Percentiles rank a stretch among this genome's conserved stretches.
Evolutionary conservation across 2,797 vertebrate genomes (phyloP).

Genomic region (Mustela erminea): DNA sequence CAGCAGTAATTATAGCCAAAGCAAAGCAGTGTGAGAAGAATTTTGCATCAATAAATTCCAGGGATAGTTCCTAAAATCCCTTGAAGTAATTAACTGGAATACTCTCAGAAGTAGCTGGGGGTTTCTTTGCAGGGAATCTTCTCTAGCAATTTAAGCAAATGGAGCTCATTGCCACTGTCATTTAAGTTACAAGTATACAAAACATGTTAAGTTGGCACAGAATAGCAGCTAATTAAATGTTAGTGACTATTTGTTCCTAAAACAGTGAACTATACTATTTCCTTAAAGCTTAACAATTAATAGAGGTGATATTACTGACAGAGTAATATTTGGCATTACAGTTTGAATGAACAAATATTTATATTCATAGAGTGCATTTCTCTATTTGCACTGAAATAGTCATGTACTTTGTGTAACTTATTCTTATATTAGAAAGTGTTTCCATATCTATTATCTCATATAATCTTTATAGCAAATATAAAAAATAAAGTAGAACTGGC

Average conservation of each 20-base stretch:
- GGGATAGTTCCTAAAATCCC: not conserved
- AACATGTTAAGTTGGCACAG: not conserved
- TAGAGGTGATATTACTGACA: not conserved
- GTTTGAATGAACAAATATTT: not conserved
- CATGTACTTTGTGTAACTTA: not conserved
- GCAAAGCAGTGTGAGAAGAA: not conserved
- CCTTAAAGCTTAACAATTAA: not conserved
- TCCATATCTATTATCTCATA: not conserved
- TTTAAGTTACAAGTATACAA: not conserved
- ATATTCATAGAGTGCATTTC: not conserved
- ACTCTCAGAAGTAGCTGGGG: not conserved
- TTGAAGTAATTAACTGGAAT: not conserved
- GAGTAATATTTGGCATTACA: not conserved
- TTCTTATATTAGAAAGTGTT: not conserved
- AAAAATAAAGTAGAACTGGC: not conserved
- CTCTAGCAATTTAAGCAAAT: not conserved
- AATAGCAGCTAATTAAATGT: not conserved
- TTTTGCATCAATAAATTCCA: not conserved
- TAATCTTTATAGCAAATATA: not conserved
- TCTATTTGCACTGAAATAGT: not conserved
- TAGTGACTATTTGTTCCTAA: not conserved
- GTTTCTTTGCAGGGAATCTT: not conserved
- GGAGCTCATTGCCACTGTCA: not conserved
- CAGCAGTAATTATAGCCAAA: not conserved
- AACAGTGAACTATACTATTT: not conserved